Evolutionary conservation across 2,888 invertebrate genomes (phyloP).

Genomic region (Drosophila mettleri): DNA sequence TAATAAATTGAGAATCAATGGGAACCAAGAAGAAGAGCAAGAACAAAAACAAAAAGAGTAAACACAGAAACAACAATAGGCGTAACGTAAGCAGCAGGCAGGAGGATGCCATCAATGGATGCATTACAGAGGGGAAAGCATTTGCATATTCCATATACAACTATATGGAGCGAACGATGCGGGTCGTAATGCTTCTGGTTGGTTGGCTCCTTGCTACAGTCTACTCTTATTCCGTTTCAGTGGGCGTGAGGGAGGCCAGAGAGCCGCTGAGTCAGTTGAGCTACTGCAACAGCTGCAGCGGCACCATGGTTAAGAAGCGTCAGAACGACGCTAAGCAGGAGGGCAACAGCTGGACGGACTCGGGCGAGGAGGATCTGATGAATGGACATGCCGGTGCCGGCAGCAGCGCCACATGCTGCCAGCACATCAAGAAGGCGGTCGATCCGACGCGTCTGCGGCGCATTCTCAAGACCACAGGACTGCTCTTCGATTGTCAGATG

Average conservation of each 20-base stretch:
- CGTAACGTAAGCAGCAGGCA: not conserved
- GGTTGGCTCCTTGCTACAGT: not conserved
- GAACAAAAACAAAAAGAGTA: not conserved
- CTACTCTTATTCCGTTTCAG: constrained; percentile 29
- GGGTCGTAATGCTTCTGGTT: not conserved
- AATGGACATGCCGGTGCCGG: constrained; percentile 42
- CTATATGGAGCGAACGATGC: constrained; percentile 2
- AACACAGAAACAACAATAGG: too few species aligned
- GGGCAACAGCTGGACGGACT: constrained; percentile 89
- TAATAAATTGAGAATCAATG: not conserved
- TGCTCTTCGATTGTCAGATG: constrained; percentile 86
- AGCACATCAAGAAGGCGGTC: constrained; percentile 89
- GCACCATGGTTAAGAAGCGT: constrained; percentile 90
- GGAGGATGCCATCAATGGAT: not conserved
- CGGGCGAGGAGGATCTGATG: constrained; percentile 88
- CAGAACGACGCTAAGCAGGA: constrained; percentile 89
- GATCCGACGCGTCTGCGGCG: constrained; percentile 88
- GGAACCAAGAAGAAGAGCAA: not conserved
- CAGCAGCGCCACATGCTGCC: constrained; percentile 84
- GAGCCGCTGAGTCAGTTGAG: constrained; percentile 49
- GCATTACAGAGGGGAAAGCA: not conserved
- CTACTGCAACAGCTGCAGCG: constrained; percentile 22
- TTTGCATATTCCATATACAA: not conserved
- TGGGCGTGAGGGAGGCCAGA: constrained; percentile 21
- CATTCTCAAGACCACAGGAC: constrained; percentile 86